These are phyloP conservation scores for Cavia aperea DNA, from an alignment of 2,113 vertebrate genomes.

Conservation along the genomic window DNA sequence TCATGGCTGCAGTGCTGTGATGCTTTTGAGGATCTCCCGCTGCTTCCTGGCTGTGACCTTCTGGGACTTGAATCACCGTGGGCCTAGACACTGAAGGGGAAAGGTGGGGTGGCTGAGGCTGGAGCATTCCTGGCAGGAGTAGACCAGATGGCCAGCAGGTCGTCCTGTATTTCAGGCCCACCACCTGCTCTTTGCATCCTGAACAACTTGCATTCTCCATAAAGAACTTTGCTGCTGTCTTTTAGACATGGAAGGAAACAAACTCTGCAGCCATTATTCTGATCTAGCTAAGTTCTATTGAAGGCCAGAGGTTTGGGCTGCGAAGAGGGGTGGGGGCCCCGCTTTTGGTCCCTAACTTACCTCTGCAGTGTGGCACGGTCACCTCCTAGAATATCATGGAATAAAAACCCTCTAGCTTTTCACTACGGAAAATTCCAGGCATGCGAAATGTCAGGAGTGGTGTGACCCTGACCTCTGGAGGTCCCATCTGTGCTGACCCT, in stretches of 20 bases:
- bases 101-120: slow-evolving; percentile 25
- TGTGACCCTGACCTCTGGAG: background rate
- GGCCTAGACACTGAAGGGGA: background rate
- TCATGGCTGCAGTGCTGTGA: no score
- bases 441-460: background rate
- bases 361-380: background rate
- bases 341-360: background rate
- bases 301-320: background rate
- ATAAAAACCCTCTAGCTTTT: background rate
- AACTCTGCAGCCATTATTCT: background rate
- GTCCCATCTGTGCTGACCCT: no score
- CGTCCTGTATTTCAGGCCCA: accelerated
- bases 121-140: slow-evolving; percentile 9
- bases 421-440: background rate
- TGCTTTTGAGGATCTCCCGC: background rate
- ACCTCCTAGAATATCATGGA: background rate
- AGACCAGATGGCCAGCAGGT: background rate
- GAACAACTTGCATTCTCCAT: background rate
- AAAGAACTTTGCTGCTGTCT: background rate
- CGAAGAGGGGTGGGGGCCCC: background rate
- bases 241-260: background rate
- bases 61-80: background rate
- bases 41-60: background rate
- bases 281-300: background rate
- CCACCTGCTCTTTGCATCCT: background rate